Evolutionary conservation across 2,888 invertebrate genomes (phyloP), one percentile per base, ranked within the genome.

Genomic region (Helleia helle): DNA sequence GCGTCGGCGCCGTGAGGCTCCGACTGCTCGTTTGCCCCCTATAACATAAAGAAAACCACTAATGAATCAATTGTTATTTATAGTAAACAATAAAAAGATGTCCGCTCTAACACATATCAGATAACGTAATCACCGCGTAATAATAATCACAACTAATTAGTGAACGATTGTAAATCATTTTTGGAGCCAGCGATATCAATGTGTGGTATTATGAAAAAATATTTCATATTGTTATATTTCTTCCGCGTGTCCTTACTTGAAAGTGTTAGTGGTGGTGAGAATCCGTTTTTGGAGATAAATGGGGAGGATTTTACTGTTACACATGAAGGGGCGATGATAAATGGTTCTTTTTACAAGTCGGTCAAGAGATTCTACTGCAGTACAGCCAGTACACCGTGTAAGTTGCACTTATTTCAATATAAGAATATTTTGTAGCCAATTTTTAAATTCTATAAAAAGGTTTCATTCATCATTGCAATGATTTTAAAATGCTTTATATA

Each of bases 311-410:
- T 17, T 0, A 27, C 24, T 3, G 38, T 28, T 12, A 14, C 12
- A 2, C 3, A 12, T n/a, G 17, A 28, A 0, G 12, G 9, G 5
- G 46, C 43, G 9, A 15, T 44, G 18, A 52, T 69, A 22, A 54
- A 51, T 11, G 55, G 64, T 0, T 55, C 58, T 0, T 14, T 59
- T 1, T 59, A 51, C 36, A 56, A 53, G 22, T 57, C 65, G 1
- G 56, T 66, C 1, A 62, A 65, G 29, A 61, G 58, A 24, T 73
- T 63, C 44, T 54, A 53, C 13, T 71, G 72, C 43, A 43, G 47
- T 0, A 39, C 47, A 30, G 43, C 54, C 0, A 41, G 52, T 9
- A 22, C 48, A 0, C 39, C 48, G 25, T 55, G 71, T 68, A 22
- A 51, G 57, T n/a, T n/a, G n/a, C n/a, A n/a, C n/a, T n/a, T n/a